Conservation (phyloP, 2,113 vertebrate species). For the Ascaphus truei region DNA sequence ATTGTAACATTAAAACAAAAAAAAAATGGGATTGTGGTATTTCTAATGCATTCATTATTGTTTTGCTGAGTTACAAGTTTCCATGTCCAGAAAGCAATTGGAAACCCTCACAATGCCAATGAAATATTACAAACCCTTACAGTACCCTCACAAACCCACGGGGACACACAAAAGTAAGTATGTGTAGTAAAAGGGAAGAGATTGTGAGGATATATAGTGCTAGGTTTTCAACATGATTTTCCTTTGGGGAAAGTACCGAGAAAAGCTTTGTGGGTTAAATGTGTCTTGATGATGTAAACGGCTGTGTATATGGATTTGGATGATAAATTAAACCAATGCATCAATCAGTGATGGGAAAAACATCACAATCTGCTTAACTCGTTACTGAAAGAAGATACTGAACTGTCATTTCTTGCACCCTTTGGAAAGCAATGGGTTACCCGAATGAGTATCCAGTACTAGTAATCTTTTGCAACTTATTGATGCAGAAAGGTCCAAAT, state of each 20-base stretch:
- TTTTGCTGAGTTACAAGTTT: no score
- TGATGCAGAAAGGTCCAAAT: constrained; percentile 21
- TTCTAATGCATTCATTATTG: no score
- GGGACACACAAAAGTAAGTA: background rate
- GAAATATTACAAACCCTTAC: no score
- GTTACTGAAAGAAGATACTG: background rate
- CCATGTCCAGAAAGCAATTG: no score
- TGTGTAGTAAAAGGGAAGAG: background rate
- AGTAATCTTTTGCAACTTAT: constrained; percentile 3
- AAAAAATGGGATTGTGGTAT: no score
- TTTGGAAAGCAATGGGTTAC: background rate
- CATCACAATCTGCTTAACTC: background rate
- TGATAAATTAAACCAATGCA: background rate
- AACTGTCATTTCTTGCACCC: background rate
- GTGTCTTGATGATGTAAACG: background rate
- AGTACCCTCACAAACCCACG: background rate
- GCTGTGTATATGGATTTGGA: background rate
- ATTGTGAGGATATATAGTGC: background rate
- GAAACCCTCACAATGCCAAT: no score
- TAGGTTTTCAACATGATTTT: background rate
- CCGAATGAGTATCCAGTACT: background rate
- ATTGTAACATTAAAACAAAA: no score
- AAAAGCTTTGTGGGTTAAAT: background rate
- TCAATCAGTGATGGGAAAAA: background rate
- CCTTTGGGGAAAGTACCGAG: no score